These are phyloP conservation scores for Microtus pennsylvanicus DNA, from an alignment of 2,113 vertebrate species.

Conservation along the genomic window DNA sequence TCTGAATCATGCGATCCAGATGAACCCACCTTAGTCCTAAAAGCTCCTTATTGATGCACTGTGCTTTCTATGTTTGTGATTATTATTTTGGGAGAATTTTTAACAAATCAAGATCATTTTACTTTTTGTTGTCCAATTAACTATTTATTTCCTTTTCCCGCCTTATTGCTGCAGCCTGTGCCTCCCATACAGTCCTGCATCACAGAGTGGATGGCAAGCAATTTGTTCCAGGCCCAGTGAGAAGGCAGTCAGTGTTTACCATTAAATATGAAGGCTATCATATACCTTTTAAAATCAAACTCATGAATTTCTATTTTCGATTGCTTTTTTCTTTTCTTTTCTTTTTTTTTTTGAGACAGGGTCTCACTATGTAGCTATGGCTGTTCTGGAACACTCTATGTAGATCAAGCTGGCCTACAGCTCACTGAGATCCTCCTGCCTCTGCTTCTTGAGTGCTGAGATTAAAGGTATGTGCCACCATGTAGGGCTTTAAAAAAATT, in stretches of 20 bases:
- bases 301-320: neutral
- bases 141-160: slow-evolving; percentile 17
- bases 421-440: neutral
- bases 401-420: neutral
- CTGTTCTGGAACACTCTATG: too few species aligned
- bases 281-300: neutral
- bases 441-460: neutral
- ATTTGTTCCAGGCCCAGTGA: neutral
- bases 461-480: neutral
- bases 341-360: too few species aligned
- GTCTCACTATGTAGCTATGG: neutral
- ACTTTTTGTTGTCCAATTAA: neutral
- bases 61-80: neutral
- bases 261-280: neutral
- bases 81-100: neutral
- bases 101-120: neutral
- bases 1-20: neutral
- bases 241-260: neutral
- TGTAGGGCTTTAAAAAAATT: neutral
- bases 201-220: neutral
- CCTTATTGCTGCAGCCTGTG: neutral
- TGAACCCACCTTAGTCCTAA: neutral
- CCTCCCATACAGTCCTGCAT: neutral
- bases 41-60: neutral
- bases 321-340: too few species aligned